phyloP scores from a whole-genome alignment of 2,113 vertebrate species.

The Polyodon spathula region DNA sequence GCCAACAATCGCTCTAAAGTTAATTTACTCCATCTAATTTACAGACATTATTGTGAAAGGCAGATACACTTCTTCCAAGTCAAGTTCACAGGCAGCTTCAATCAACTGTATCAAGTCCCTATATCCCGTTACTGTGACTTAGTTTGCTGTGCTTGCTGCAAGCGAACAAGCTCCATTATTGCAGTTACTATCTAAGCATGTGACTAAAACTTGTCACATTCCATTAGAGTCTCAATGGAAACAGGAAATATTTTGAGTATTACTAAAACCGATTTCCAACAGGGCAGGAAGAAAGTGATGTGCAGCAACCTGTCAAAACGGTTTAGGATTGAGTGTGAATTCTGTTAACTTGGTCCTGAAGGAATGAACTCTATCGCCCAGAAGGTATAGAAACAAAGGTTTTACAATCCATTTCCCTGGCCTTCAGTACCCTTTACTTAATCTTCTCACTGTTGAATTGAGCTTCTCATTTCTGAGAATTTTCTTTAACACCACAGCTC shows the following conservation, averaged over 20 bases:
- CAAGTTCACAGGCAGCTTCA: too few relatives aligned
- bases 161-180: slow-evolving; percentile 23
- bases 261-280: slow-evolving; percentile 8
- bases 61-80: too few relatives aligned
- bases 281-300: neutral
- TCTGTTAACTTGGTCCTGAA: neutral
- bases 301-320: neutral
- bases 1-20: neutral
- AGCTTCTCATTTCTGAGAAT: too few relatives aligned
- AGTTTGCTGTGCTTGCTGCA: slow-evolving; percentile 17
- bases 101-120: neutral
- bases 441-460: too few relatives aligned
- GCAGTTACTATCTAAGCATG: slow-evolving; percentile 15
- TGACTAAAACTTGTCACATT: slow-evolving; percentile 18
- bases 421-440: too few relatives aligned
- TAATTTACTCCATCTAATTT: neutral
- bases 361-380: neutral
- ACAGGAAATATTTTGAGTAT: neutral
- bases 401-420: too few relatives aligned
- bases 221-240: slow-evolving; percentile 21
- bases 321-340: slow-evolving; percentile 10
- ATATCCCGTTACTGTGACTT: slow-evolving; percentile 5
- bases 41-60: neutral
- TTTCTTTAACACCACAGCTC: too few relatives aligned
- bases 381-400: neutral